Evolutionary conservation across 2,888 invertebrate species (phyloP).

Genomic region (Leptopilina syphax): DNA sequence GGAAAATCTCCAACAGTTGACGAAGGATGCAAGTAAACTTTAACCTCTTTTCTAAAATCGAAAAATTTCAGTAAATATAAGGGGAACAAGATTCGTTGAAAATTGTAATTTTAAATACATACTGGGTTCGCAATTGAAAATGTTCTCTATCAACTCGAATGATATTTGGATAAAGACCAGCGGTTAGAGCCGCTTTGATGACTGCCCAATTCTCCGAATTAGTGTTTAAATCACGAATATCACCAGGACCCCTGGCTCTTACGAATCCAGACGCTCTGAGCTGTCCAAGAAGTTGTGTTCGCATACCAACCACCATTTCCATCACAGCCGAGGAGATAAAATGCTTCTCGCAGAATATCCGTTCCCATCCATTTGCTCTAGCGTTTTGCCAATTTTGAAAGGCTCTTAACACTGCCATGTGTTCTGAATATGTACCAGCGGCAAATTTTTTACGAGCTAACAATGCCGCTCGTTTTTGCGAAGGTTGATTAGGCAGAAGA

Average conservation of each 20-base stretch:
- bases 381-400: conserved; percentile 85
- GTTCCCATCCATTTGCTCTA: conserved; percentile 81
- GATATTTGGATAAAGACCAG: conserved; percentile 94
- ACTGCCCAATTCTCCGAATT: conserved; percentile 94
- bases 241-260: conserved; percentile 80
- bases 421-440: conserved; percentile 90
- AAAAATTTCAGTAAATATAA: neutral
- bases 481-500: conserved; percentile 85
- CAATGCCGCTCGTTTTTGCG: conserved; percentile 81
- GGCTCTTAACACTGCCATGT: conserved; percentile 89
- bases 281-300: conserved; percentile 90
- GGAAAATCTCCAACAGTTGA: conserved; percentile 79
- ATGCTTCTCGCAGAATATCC: conserved; percentile 85
- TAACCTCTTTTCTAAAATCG: conserved; percentile 79
- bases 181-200: conserved; percentile 91
- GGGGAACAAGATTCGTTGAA: too few relatives aligned
- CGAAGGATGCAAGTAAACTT: conserved; percentile 81
- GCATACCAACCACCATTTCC: conserved; percentile 92
- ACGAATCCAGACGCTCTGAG: conserved; percentile 87
- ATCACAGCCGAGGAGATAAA: conserved; percentile 89
- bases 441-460: conserved; percentile 84
- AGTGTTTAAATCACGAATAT: conserved; percentile 88
- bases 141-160: conserved; percentile 85
- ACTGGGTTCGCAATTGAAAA: conserved; percentile 82
- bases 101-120: conserved; percentile 74